Base-by-base conservation (phyloP, 2,797 vertebrate genomes). In the Oryzias sinensis region DNA sequence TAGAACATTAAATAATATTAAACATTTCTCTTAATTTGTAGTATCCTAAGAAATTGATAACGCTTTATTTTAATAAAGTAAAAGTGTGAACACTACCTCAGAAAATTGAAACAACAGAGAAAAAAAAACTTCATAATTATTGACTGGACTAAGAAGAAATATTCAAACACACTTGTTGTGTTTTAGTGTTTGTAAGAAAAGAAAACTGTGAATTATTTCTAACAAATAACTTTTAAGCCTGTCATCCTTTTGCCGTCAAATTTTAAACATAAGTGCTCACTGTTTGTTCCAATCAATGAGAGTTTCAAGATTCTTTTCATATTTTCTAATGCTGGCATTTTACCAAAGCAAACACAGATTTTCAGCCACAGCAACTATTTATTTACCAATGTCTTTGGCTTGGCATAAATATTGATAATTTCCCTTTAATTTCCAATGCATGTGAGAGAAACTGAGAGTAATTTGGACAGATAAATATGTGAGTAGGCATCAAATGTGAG, bases 341-440 rank as follows among this genome's bases (percentile, higher is more conserved):
- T 53, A 63, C 57, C 80, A 74, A 83, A 76, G 72, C 14, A 11
- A 60, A 80, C 70, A 53, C 71, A 76, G 79, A 73, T 65, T 73
- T 58, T 17, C 49, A 51, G 63, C 64, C 75, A 73, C 68, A 58
- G 20, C 33, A 68, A 18, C 74, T 50, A 57, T 64, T 65, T 80
- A 72, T 80, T 84, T 80, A 74, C 72, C 76, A 80, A 76, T 40
- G 72, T 37, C 33, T 9, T 37, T 79, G 73, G 72, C 57, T 58
- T 1, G 4, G 40, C 48, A 78, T 78, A 65, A 77, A 86, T 82
- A 84, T 82, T 75, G 70, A 80, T 72, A 53, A 25, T 61, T 58
- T 57, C 65, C 65, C 8, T 79, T 85, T 72, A 49, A 82, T 79
- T 64, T 79, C 79, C 68, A 68, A 84, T 75, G 58, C 59, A 71